Evolutionary conservation across 2,797 vertebrate species (phyloP).

Genomic region (Sphenopsis melanotis): DNA sequence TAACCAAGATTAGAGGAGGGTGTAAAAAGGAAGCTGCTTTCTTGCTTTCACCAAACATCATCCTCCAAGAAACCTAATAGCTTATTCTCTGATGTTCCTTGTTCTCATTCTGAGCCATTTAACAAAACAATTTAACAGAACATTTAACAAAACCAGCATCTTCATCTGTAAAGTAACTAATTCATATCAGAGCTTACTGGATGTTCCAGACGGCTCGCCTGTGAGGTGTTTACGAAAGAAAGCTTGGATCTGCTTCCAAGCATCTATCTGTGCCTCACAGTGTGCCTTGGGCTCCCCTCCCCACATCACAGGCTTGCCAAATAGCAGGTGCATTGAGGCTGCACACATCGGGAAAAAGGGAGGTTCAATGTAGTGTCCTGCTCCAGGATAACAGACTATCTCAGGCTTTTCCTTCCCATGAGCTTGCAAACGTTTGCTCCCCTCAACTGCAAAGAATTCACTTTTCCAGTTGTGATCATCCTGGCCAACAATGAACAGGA

Average conservation of each 20-base stretch:
- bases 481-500: conserved; percentile 81
- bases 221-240: conserved; percentile 83
- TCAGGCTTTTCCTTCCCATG: conserved; percentile 82
- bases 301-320: conserved; percentile 70
- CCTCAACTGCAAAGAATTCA: conserved; percentile 76
- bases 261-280: conserved; percentile 82
- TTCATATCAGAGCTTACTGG: conserved; percentile 55
- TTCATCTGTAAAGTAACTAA: not conserved
- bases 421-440: conserved; percentile 73
- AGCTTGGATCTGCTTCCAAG: conserved; percentile 80
- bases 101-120: not conserved
- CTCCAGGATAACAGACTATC: conserved; percentile 81
- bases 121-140: not conserved
- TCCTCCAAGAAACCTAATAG: not conserved
- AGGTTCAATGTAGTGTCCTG: conserved; percentile 88
- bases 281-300: conserved; percentile 85
- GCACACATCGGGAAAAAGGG: conserved; percentile 82
- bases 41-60: accelerated
- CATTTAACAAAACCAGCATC: not conserved
- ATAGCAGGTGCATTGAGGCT: conserved; percentile 72
- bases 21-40: not conserved
- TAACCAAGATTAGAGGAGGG: not conserved
- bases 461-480: conserved; percentile 87
- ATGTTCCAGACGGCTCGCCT: not conserved
- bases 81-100: not conserved